phyloP scores from a whole-genome alignment of 2,113 vertebrate genomes.

The Bubo scandiacus region DNA sequence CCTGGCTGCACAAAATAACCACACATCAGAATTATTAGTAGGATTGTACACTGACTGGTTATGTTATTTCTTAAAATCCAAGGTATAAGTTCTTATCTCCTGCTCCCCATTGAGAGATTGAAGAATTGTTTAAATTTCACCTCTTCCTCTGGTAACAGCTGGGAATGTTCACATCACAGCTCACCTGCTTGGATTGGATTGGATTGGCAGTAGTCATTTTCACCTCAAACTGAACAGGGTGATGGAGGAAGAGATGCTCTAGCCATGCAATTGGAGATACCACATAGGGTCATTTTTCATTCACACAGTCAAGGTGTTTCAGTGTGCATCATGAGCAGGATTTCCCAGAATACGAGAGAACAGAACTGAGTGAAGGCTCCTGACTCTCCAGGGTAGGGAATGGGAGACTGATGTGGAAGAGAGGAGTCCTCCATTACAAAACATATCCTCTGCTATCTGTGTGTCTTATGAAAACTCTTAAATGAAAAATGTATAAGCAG shows the following conservation, averaged over 20 bases:
- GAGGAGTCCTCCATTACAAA: not conserved
- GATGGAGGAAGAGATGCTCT: not conserved
- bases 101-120: not conserved
- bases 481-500: not conserved
- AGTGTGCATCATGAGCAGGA: not conserved
- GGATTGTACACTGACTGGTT: not conserved
- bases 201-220: not conserved
- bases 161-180: rapidly evolving
- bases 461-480: not conserved
- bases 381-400: not conserved
- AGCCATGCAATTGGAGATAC: not conserved
- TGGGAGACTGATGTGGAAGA: not conserved
- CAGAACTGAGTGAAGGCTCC: not conserved
- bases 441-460: not conserved
- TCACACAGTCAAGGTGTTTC: not conserved
- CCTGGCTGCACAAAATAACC: not conserved
- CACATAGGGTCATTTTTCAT: not conserved
- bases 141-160: not conserved
- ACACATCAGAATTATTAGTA: not conserved
- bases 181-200: not conserved
- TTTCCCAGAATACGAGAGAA: not conserved
- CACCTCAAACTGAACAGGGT: not conserved
- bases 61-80: not conserved
- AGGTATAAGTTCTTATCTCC: not conserved
- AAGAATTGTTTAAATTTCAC: not conserved